Conservation (phyloP, 2,888 invertebrate species). For the Eustalomyia histrio region DNA sequence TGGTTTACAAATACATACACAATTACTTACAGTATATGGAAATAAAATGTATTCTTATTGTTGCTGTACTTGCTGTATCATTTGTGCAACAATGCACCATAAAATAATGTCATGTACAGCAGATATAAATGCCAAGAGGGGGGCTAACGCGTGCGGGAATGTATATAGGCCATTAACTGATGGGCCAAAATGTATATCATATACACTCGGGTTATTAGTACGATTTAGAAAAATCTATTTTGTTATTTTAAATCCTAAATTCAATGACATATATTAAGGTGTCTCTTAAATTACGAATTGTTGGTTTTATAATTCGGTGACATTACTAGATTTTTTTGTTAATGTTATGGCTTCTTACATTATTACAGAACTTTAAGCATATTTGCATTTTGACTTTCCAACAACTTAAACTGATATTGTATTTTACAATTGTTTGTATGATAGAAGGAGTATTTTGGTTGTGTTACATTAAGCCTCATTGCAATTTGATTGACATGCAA, state of each 20-base stretch:
- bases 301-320: too few relatives aligned
- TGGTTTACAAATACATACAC: slow-evolving; percentile 63
- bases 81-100: slow-evolving; percentile 56
- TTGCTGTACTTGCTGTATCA: slow-evolving; percentile 25
- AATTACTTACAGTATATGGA: too few relatives aligned
- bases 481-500: slow-evolving; percentile 65
- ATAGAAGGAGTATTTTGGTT: slow-evolving; percentile 43
- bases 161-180: slow-evolving; percentile 29
- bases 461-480: slow-evolving; percentile 48
- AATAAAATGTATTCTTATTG: neutral
- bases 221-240: too few relatives aligned
- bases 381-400: neutral
- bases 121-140: neutral
- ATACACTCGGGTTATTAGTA: neutral
- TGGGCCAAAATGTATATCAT: slow-evolving; percentile 1
- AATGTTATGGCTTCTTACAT: too few relatives aligned
- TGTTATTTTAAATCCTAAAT: too few relatives aligned
- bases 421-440: neutral
- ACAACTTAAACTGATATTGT: neutral
- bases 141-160: neutral
- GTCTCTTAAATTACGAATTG: too few relatives aligned
- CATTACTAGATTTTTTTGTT: too few relatives aligned
- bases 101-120: slow-evolving; percentile 33
- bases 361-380: too few relatives aligned
- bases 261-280: too few relatives aligned